A percentile compares a stretch with the other conserved stretches of the same genome.
Conservation (phyloP, 1,140 invertebrate genomes). For the Polyergus mexicanus region DNA sequence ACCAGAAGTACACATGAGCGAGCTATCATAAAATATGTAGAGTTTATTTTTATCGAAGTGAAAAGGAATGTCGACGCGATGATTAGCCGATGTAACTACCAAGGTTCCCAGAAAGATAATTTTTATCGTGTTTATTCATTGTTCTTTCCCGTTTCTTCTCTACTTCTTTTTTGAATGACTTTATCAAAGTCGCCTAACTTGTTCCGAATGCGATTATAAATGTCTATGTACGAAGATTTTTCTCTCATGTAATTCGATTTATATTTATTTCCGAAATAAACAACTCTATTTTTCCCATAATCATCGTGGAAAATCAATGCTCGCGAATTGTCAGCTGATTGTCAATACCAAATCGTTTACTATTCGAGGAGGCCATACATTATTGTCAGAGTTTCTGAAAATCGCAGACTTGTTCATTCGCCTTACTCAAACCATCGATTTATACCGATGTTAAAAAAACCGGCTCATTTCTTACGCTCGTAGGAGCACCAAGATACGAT, state of each 20-base stretch:
- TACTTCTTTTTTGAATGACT: too few species aligned
- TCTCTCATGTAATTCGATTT: not conserved
- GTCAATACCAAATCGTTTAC: not conserved
- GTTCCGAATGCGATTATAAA: not conserved
- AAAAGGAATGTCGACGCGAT: not conserved
- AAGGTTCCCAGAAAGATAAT: not conserved
- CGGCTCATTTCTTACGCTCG: not conserved
- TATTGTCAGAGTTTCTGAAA: not conserved
- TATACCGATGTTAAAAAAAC: not conserved
- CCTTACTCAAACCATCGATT: not conserved
- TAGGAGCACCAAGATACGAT: slow-evolving; percentile 9
- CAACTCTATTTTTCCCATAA: not conserved
- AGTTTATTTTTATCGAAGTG: slow-evolving; percentile 17
- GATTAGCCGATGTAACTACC: not conserved
- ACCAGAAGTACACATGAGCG: too few species aligned
- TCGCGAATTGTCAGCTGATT: not conserved
- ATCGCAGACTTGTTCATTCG: not conserved
- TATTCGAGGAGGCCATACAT: not conserved
- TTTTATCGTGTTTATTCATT: not conserved
- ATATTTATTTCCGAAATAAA: not conserved
- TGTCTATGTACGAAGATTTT: not conserved
- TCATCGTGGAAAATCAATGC: not conserved
- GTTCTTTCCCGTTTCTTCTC: not conserved
- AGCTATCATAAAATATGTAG: not conserved
- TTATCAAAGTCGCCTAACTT: not conserved